Conservation (phyloP, 2,797 vertebrate species). For the Salmo trutta region DNA sequence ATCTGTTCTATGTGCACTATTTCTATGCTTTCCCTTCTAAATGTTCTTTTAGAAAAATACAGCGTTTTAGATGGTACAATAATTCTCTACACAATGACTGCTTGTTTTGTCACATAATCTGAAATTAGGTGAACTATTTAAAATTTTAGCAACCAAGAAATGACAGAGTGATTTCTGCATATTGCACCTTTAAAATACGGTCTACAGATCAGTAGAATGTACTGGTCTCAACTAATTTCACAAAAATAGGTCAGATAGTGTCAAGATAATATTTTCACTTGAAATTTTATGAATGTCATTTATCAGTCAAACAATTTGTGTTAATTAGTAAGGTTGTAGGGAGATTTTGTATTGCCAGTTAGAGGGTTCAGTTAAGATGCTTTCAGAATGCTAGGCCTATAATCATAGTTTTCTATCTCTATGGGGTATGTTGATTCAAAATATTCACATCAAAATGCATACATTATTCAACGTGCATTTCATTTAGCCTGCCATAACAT, state of each 20-base stretch:
- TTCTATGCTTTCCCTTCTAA: too few relatives aligned
- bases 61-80: too few relatives aligned
- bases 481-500: slow-evolving; percentile 10
- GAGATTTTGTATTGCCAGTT: neutral
- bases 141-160: too few relatives aligned
- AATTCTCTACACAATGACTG: too few relatives aligned
- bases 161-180: too few relatives aligned
- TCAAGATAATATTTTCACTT: neutral
- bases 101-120: too few relatives aligned
- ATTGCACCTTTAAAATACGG: neutral
- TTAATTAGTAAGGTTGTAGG: neutral
- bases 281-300: neutral
- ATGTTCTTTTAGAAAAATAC: too few relatives aligned
- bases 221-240: neutral
- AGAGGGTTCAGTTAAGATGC: neutral
- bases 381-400: neutral
- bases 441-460: neutral
- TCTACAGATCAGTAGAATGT: slow-evolving; percentile 14
- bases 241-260: neutral
- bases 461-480: neutral
- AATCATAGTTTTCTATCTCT: neutral
- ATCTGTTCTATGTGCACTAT: too few relatives aligned
- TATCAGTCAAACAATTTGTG: neutral
- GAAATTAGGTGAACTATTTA: too few relatives aligned
- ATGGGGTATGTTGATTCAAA: neutral